phyloP scores from a whole-genome alignment of 2,797 vertebrate species.

The Protosalanx chinensis region DNA sequence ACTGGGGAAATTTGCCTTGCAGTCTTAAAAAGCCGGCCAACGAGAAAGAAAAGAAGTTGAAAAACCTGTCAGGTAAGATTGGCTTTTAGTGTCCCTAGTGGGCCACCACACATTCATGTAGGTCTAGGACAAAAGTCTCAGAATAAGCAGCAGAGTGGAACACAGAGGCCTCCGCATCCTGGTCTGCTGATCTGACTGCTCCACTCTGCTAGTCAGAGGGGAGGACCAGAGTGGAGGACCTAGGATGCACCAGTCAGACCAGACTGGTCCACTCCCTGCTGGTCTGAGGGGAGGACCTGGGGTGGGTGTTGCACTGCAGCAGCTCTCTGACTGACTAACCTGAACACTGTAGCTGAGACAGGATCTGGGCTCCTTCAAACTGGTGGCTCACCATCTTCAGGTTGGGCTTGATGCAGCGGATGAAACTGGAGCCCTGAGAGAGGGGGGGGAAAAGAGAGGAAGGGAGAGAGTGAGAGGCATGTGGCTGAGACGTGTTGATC shows the following conservation, averaged over 20 bases:
- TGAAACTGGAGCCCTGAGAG: constrained; percentile 89
- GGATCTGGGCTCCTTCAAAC: constrained; percentile 94
- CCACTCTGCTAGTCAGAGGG: too few relatives aligned
- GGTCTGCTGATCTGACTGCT: too few relatives aligned
- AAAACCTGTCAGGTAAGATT: not conserved
- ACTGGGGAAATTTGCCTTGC: not conserved
- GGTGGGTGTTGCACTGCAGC: not conserved
- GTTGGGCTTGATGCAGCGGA: constrained; percentile 97
- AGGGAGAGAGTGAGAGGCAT: not conserved
- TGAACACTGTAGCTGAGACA: constrained; percentile 97
- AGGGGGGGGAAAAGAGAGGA: not conserved
- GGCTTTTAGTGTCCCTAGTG: not conserved
- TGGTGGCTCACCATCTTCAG: constrained; percentile 95
- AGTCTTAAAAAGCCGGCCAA: not conserved
- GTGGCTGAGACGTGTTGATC: not conserved
- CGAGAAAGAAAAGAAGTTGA: not conserved
- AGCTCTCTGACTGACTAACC: constrained; percentile 65
- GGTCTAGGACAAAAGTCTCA: not conserved
- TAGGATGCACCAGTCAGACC: too few relatives aligned
- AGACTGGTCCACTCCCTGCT: too few relatives aligned
- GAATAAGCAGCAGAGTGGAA: not conserved
- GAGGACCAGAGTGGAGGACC: too few relatives aligned
- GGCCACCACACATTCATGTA: not conserved
- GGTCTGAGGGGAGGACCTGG: too few relatives aligned
- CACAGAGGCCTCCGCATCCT: too few relatives aligned